A percentile compares a stretch with the other conserved stretches of the same genome.
Evolutionary conservation across 2,888 invertebrate species (phyloP).

Genomic region (Saturnia japonica): DNA sequence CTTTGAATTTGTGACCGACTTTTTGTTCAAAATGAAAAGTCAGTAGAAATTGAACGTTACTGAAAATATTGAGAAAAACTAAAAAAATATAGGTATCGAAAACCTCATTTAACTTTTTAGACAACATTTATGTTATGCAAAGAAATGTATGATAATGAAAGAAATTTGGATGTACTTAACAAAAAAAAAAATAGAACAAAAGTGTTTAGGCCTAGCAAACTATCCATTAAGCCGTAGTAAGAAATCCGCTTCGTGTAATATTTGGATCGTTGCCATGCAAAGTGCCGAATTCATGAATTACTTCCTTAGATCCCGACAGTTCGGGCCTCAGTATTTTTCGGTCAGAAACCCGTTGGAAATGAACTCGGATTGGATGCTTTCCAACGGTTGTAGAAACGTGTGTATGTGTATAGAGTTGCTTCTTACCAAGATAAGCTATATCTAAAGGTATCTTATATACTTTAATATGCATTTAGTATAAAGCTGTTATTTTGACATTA

Average conservation of each 20-base stretch:
- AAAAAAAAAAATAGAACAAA: background rate
- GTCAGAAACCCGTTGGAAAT: conserved; percentile 30
- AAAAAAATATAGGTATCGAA: too few species aligned
- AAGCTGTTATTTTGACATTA: too few species aligned
- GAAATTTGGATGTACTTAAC: background rate
- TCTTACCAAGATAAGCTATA: background rate
- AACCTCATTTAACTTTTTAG: background rate
- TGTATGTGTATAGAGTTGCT: background rate
- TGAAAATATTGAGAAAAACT: background rate
- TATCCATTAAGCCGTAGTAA: conserved; percentile 8
- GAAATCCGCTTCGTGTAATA: conserved; percentile 36
- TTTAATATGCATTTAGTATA: too few species aligned
- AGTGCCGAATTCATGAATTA: conserved; percentile 56
- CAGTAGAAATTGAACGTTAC: background rate
- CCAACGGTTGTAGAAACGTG: conserved; percentile 27
- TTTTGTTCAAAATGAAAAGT: background rate
- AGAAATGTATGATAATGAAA: background rate
- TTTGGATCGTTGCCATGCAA: conserved; percentile 61
- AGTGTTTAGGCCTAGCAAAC: background rate
- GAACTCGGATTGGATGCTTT: conserved; percentile 33
- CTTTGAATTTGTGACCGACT: background rate
- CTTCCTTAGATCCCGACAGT: conserved; percentile 48
- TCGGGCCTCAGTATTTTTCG: conserved; percentile 36
- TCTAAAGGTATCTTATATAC: background rate
- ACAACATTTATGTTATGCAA: too few species aligned